Conservation (phyloP, 2,888 invertebrate genomes). For the Brenthis hecate region DNA sequence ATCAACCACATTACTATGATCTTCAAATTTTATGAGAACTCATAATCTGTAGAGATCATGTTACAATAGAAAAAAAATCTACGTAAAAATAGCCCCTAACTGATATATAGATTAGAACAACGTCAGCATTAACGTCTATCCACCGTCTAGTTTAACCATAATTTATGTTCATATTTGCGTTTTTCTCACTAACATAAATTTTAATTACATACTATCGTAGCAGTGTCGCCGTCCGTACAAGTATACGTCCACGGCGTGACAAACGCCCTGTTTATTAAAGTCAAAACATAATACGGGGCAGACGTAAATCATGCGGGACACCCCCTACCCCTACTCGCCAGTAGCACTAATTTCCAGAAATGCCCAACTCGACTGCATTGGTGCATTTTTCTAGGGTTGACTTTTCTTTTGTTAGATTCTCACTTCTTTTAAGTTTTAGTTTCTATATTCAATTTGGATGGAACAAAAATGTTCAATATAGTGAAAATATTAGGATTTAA, state of each 20-base stretch:
- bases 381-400: conserved; percentile 51
- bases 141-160: too few species aligned
- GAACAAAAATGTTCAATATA: neutral
- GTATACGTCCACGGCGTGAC: conserved; percentile 58
- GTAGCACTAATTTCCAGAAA: conserved; percentile 79
- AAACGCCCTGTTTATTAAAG: conserved; percentile 84
- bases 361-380: conserved; percentile 63
- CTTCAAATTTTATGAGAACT: too few species aligned
- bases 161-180: neutral
- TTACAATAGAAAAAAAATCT: too few species aligned
- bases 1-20: too few species aligned
- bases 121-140: too few species aligned
- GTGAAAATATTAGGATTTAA: too few species aligned
- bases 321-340: conserved; percentile 45
- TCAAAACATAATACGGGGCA: conserved; percentile 85
- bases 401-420: conserved; percentile 44
- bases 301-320: conserved; percentile 83
- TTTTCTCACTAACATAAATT: conserved; percentile 12
- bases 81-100: too few species aligned
- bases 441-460: neutral
- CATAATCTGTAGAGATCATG: too few species aligned
- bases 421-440: neutral
- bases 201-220: conserved; percentile 40
- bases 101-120: too few species aligned
- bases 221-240: conserved; percentile 26